phyloP scores from a whole-genome alignment of 1,140 invertebrate genomes.

The Pseudomyrmex pallidus region DNA sequence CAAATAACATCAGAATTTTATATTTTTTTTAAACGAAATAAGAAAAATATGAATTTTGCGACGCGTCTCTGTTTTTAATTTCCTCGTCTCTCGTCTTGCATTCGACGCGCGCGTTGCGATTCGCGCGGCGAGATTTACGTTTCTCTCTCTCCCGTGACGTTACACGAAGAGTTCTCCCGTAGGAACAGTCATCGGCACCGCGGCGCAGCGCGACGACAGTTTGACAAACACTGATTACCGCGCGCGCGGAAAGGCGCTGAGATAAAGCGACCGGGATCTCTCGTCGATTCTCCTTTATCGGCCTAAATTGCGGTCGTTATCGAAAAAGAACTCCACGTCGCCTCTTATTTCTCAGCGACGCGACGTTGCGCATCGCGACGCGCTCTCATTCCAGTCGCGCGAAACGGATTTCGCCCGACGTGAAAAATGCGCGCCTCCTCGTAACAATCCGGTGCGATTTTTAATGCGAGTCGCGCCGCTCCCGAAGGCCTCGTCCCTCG shows the following conservation, averaged over 20 bases:
- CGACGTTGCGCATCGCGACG: slow-evolving; percentile 3
- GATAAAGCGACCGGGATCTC: slow-evolving; percentile 46
- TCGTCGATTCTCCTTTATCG: slow-evolving; percentile 79
- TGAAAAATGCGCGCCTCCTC: slow-evolving; percentile 41
- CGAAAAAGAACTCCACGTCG: slow-evolving; percentile 66
- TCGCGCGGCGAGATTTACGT: slow-evolving; percentile 28
- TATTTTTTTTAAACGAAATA: too few relatives aligned
- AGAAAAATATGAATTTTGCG: too few relatives aligned
- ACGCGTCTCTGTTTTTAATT: not conserved
- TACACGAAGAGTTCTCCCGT: slow-evolving; percentile 8
- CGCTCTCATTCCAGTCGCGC: slow-evolving; percentile 24
- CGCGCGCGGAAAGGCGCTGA: slow-evolving; percentile 24
- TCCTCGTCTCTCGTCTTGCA: not conserved
- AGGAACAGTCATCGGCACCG: slow-evolving; percentile 21
- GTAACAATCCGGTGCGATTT: slow-evolving; percentile 31
- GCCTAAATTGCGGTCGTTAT: slow-evolving; percentile 79
- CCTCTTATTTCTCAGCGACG: slow-evolving; percentile 41
- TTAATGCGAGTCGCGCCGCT: slow-evolving; percentile 33
- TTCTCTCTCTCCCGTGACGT: not conserved
- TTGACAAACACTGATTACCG: slow-evolving; percentile 78
- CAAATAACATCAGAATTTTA: too few relatives aligned
- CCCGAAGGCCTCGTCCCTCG: not conserved
- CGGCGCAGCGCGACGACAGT: slow-evolving; percentile 60
- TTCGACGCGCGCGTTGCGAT: not conserved
- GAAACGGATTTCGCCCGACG: not conserved